A percentile compares a stretch with the other conserved stretches of the same genome.
Conservation (phyloP, 2,113 vertebrate genomes). For the Muscicapa adusta region DNA sequence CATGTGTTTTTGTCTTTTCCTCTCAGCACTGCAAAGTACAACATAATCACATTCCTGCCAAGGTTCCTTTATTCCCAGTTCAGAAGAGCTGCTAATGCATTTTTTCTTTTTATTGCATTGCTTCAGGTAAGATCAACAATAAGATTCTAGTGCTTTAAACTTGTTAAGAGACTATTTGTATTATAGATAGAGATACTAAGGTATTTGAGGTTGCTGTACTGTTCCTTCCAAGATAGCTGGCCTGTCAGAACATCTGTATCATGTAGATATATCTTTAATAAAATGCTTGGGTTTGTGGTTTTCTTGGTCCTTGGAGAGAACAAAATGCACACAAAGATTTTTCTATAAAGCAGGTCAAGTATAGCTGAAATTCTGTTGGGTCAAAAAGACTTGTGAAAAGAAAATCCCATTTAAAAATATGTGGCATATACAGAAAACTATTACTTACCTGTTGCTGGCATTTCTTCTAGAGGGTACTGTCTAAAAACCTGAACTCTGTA, state of each 20-base stretch:
- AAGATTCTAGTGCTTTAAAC: neutral
- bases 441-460: neutral
- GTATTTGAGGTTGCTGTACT: neutral
- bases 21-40: conserved; percentile 98
- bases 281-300: neutral
- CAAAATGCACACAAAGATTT: neutral
- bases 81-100: conserved; percentile 97
- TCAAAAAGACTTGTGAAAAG: neutral
- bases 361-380: neutral
- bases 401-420: neutral
- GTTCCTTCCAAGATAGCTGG: neutral
- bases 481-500: neutral
- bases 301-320: neutral
- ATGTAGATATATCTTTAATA: neutral
- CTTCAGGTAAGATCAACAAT: conserved; percentile 85
- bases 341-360: neutral
- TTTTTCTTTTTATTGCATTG: conserved; percentile 98
- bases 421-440: neutral
- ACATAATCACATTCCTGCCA: conserved; percentile 95
- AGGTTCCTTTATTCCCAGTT: conserved; percentile 99
- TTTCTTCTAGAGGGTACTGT: neutral
- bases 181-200: neutral
- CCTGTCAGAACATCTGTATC: neutral
- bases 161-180: neutral
- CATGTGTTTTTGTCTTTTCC: conserved; percentile 42